Conservation (phyloP, 2,888 invertebrate species). For the Sycophila texana region DNA sequence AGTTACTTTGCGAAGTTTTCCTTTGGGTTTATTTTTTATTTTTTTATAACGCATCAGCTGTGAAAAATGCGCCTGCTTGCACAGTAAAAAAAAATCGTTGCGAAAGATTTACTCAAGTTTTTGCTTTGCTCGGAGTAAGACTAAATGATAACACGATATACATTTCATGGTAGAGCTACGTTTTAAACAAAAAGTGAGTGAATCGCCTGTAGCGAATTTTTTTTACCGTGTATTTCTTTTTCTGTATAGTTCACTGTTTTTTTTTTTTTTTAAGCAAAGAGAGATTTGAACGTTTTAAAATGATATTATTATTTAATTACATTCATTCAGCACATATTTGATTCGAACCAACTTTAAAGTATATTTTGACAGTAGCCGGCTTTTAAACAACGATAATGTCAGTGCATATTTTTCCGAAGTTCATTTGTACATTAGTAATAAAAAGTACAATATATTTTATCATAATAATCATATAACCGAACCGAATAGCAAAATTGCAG, state of each 20-base stretch:
- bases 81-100: slow-evolving; percentile 31
- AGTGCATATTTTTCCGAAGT: no score
- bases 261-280: slow-evolving; percentile 7
- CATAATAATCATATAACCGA: background rate
- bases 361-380: no score
- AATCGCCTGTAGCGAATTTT: slow-evolving; percentile 32
- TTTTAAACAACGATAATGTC: no score
- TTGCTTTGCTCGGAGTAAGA: background rate
- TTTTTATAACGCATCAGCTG: background rate
- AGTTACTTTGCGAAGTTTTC: background rate
- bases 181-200: slow-evolving; percentile 9
- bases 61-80: background rate
- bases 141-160: background rate
- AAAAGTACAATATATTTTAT: background rate
- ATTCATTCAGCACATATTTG: no score
- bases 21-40: background rate
- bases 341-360: no score
- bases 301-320: background rate
- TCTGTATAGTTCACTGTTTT: slow-evolving; percentile 14
- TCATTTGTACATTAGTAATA: no score
- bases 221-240: slow-evolving; percentile 45
- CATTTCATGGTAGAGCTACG: background rate
- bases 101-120: slow-evolving; percentile 28
- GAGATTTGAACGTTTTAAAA: background rate
- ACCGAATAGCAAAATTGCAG: slow-evolving; percentile 5